These are phyloP conservation scores for Glaucidium brasilianum DNA, from an alignment of 2,113 vertebrate species.

Conservation along the genomic window DNA sequence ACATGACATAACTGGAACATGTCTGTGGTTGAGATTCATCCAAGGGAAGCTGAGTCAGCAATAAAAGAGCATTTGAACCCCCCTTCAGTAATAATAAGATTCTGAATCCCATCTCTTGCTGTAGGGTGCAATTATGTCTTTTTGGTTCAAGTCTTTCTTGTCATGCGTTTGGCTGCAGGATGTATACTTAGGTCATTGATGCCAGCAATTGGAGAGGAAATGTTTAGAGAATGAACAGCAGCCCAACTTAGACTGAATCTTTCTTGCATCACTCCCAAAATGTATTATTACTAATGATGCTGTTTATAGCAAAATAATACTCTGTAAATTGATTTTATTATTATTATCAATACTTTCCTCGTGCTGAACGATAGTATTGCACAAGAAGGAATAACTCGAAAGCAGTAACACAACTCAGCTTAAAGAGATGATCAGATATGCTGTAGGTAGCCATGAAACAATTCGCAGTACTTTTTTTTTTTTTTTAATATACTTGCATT, in stretches of 20 bases:
- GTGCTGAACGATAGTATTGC: slow-evolving; percentile 20
- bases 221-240: slow-evolving; percentile 25
- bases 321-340: slow-evolving; percentile 67
- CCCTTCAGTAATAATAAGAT: neutral
- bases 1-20: neutral
- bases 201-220: slow-evolving; percentile 35
- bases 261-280: slow-evolving; percentile 7
- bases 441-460: slow-evolving; percentile 30
- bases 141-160: slow-evolving; percentile 21
- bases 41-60: neutral
- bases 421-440: slow-evolving; percentile 5
- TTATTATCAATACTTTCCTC: slow-evolving; percentile 46
- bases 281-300: slow-evolving; percentile 43
- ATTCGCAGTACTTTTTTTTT: slow-evolving; percentile 6
- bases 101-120: neutral
- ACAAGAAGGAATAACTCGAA: slow-evolving; percentile 56
- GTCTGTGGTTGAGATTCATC: neutral
- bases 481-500: slow-evolving; percentile 24
- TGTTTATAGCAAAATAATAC: slow-evolving; percentile 52
- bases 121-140: neutral
- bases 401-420: slow-evolving; percentile 32
- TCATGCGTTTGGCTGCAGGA: neutral
- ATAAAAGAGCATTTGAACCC: neutral
- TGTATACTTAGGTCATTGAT: slow-evolving; percentile 26
- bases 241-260: neutral